These are phyloP conservation scores for Adineta ricciae DNA, from an alignment of 2,888 invertebrate genomes.

Conservation along the genomic window DNA sequence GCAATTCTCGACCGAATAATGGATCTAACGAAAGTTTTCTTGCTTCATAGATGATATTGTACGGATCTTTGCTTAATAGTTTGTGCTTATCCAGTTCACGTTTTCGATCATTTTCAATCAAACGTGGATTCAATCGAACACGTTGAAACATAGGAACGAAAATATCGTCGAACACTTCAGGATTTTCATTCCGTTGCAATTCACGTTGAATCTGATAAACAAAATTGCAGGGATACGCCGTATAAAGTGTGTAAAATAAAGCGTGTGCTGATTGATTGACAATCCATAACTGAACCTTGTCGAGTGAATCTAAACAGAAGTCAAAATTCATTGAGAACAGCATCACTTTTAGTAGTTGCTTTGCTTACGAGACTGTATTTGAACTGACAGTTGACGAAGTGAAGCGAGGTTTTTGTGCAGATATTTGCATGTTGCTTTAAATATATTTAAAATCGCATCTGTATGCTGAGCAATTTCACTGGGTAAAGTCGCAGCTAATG, in stretches of 20 bases:
- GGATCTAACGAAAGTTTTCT: slow-evolving; percentile 8
- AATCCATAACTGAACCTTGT: background rate
- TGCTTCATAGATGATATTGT: background rate
- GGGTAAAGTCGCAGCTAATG: background rate
- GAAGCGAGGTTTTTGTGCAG: background rate
- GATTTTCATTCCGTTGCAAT: background rate
- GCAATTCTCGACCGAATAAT: background rate
- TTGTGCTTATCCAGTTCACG: background rate
- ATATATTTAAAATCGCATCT: background rate
- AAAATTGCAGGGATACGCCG: slow-evolving; percentile 11
- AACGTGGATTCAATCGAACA: slow-evolving; percentile 9
- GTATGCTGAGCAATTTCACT: background rate
- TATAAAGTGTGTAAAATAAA: slow-evolving; percentile 17
- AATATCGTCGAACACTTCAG: background rate
- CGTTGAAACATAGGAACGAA: slow-evolving; percentile 5
- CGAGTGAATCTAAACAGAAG: background rate
- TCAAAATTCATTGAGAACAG: background rate
- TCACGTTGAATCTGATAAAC: background rate
- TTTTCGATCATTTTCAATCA: background rate
- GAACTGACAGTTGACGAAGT: background rate
- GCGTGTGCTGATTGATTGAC: background rate
- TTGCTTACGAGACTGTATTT: background rate
- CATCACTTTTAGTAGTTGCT: no score
- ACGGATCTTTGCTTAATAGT: background rate
- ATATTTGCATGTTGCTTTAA: slow-evolving; percentile 4